phyloP scores from a whole-genome alignment of 2,113 vertebrate species.

The Zingel zingel region DNA sequence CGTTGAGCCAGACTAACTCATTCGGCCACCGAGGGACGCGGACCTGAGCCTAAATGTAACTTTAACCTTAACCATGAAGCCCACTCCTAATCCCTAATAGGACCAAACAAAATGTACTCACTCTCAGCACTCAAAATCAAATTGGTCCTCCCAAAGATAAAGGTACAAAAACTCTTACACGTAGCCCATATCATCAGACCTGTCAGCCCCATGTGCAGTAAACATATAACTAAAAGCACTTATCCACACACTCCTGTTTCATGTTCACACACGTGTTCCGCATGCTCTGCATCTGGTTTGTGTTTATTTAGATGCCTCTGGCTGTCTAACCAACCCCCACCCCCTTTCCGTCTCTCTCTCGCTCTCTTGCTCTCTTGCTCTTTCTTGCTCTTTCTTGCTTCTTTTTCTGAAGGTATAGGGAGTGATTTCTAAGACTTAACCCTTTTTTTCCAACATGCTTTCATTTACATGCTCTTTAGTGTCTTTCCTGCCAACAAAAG shows the following conservation, averaged over 20 bases:
- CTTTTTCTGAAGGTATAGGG: slow-evolving; percentile 7
- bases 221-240: slow-evolving; percentile 58
- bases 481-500: slow-evolving; percentile 49
- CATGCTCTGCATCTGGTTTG: slow-evolving; percentile 75
- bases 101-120: background rate
- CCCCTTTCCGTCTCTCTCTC: background rate
- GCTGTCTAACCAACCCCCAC: slow-evolving; percentile 42
- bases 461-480: slow-evolving; percentile 21
- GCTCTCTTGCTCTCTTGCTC: background rate
- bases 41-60: background rate
- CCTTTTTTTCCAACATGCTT: slow-evolving; percentile 9
- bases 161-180: background rate
- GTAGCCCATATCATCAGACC: slow-evolving; percentile 37
- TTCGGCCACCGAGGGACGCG: background rate
- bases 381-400: background rate
- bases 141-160: slow-evolving; percentile 1
- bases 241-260: slow-evolving; percentile 61
- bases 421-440: slow-evolving; percentile 49
- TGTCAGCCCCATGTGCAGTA: slow-evolving; percentile 44
- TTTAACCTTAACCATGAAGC: background rate
- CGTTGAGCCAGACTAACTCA: too few relatives aligned
- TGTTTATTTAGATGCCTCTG: slow-evolving; percentile 77
- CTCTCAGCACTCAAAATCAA: background rate
- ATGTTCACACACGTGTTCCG: slow-evolving; percentile 70
- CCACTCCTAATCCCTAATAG: background rate